These are phyloP conservation scores for Terrapene triunguis DNA, from an alignment of 2,113 vertebrate species.

Conservation along the genomic window DNA sequence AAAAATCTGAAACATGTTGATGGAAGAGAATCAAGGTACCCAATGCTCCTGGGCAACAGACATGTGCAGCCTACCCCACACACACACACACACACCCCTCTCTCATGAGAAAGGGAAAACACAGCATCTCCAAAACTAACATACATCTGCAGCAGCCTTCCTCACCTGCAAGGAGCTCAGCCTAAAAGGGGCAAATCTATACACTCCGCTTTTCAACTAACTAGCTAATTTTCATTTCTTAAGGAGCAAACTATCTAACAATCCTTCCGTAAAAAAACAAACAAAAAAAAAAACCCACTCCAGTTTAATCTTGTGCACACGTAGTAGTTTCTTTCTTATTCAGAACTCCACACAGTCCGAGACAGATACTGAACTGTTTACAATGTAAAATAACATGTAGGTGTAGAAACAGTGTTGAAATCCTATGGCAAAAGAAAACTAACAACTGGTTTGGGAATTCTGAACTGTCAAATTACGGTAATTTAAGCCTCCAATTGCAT, in stretches of 20 bases:
- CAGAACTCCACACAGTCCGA: neutral
- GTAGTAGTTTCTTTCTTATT: neutral
- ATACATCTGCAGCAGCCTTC: too few species aligned
- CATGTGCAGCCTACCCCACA: neutral
- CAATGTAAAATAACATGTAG: conserved; percentile 16
- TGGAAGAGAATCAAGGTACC: neutral
- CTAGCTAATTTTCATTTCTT: neutral
- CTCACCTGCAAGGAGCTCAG: rapidly evolving
- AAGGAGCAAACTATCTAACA: neutral
- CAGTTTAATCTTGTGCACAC: neutral
- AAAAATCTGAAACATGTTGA: too few species aligned
- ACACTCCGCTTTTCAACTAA: neutral
- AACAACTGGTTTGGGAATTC: neutral
- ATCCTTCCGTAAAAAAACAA: neutral
- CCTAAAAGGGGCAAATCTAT: neutral
- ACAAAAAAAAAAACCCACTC: neutral
- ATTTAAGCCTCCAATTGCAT: neutral
- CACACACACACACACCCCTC: neutral
- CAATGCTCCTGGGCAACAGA: neutral
- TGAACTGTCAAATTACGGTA: conserved; percentile 9
- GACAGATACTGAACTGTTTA: neutral
- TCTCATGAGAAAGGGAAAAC: too few species aligned
- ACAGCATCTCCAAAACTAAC: too few species aligned
- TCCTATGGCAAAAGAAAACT: conserved; percentile 39
- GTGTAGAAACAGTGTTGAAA: neutral